These are phyloP conservation scores for Spilosoma lubricipeda DNA, from an alignment of 2,888 invertebrate species.

Conservation along the genomic window DNA sequence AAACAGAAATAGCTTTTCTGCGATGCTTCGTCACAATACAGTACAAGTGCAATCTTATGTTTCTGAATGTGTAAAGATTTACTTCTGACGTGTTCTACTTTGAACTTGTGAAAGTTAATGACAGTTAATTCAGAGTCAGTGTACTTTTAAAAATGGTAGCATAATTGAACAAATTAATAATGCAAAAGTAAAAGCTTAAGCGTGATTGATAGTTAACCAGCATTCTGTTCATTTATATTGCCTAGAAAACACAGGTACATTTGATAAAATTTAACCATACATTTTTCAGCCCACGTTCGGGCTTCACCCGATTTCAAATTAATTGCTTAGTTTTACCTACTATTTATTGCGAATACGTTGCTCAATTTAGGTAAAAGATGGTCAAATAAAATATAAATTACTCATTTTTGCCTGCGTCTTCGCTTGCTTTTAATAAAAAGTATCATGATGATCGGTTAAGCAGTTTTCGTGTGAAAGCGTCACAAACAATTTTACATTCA, in stretches of 20 bases:
- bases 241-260: not conserved
- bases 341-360: not conserved
- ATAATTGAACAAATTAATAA: not conserved
- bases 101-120: not conserved
- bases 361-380: not conserved
- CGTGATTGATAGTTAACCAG: not conserved
- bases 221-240: not conserved
- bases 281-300: not conserved
- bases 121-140: too few species aligned
- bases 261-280: not conserved
- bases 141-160: not conserved
- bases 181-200: not conserved
- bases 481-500: too few species aligned
- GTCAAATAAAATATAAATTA: too few species aligned
- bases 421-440: too few species aligned
- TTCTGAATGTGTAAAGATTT: not conserved
- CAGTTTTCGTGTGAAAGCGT: too few species aligned
- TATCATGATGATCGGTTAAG: too few species aligned
- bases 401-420: too few species aligned
- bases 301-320: not conserved
- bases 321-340: not conserved
- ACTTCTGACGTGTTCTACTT: not conserved
- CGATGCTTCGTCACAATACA: constrained; percentile 14
- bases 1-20: constrained; percentile 46
- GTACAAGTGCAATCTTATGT: constrained; percentile 2